These are phyloP conservation scores for Macrotus californicus DNA, from an alignment of 2,113 vertebrate species.

Conservation along the genomic window DNA sequence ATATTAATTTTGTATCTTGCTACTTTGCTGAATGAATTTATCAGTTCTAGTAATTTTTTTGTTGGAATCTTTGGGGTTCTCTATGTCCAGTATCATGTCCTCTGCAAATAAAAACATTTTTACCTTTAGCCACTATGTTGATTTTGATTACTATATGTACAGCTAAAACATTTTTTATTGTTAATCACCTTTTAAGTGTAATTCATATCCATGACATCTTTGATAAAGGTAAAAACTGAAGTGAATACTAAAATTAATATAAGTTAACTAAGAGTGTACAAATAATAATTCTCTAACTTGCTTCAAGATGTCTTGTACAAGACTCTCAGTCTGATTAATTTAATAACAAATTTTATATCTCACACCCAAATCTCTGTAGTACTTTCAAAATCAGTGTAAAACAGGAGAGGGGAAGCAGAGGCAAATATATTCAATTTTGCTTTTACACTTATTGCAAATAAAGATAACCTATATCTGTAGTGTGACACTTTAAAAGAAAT, in stretches of 20 bases:
- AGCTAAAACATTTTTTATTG: neutral
- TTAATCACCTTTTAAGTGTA: neutral
- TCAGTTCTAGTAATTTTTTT: too few species aligned
- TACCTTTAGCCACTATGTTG: neutral
- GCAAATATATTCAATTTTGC: neutral
- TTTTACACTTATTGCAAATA: neutral
- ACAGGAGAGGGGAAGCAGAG: neutral
- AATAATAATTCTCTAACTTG: constrained; percentile 4
- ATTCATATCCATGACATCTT: neutral
- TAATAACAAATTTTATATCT: neutral
- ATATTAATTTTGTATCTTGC: too few species aligned
- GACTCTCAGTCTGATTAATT: neutral
- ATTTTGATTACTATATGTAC: neutral
- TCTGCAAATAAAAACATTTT: too few species aligned
- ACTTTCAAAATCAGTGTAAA: neutral
- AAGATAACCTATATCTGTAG: neutral
- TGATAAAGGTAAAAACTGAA: neutral
- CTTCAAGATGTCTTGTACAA: neutral
- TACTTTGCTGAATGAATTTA: too few species aligned
- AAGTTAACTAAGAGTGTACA: neutral
- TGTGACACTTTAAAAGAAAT: neutral
- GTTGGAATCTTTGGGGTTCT: too few species aligned
- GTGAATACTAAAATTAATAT: neutral
- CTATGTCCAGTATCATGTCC: too few species aligned
- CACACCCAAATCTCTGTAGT: neutral